These are phyloP conservation scores for Archivesica marissinica DNA, from an alignment of 1,140 invertebrate genomes.

Conservation along the genomic window DNA sequence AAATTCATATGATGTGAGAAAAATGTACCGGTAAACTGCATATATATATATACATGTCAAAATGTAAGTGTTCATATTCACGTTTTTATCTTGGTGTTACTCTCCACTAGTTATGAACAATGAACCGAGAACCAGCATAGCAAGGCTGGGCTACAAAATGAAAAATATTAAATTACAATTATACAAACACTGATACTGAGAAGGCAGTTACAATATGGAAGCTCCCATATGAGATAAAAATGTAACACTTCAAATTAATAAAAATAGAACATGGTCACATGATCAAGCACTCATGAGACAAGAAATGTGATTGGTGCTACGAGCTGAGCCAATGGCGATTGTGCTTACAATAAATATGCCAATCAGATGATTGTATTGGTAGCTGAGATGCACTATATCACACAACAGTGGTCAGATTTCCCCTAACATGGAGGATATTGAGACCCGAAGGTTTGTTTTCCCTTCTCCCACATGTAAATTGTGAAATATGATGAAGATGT, in stretches of 20 bases:
- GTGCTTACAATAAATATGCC: slow-evolving; percentile 57
- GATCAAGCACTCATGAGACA: slow-evolving; percentile 62
- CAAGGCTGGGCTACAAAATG: not conserved
- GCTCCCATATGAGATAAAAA: slow-evolving; percentile 21
- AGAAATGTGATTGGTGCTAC: slow-evolving; percentile 63
- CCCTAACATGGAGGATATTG: not conserved
- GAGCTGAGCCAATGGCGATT: slow-evolving; percentile 59
- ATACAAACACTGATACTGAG: slow-evolving; percentile 7
- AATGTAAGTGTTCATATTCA: no score
- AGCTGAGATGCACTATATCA: slow-evolving; percentile 60
- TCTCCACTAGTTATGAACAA: no score
- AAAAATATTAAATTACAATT: slow-evolving; percentile 7
- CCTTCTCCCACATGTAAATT: slow-evolving; percentile 26
- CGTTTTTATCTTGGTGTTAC: no score
- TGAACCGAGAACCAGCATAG: no score
- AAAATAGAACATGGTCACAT: slow-evolving; percentile 56
- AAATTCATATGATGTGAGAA: no score
- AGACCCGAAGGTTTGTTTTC: slow-evolving; percentile 30
- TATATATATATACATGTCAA: no score
- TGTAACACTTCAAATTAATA: slow-evolving; percentile 39
- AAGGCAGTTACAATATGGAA: slow-evolving; percentile 31
- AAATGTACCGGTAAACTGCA: no score
- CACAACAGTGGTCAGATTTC: slow-evolving; percentile 48
- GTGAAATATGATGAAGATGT: not conserved
- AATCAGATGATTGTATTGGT: slow-evolving; percentile 58